A percentile compares a stretch with the other conserved stretches of the same genome.
Evolutionary conservation across 2,113 vertebrate species (phyloP).

Genomic region (Ictalurus punctatus): DNA sequence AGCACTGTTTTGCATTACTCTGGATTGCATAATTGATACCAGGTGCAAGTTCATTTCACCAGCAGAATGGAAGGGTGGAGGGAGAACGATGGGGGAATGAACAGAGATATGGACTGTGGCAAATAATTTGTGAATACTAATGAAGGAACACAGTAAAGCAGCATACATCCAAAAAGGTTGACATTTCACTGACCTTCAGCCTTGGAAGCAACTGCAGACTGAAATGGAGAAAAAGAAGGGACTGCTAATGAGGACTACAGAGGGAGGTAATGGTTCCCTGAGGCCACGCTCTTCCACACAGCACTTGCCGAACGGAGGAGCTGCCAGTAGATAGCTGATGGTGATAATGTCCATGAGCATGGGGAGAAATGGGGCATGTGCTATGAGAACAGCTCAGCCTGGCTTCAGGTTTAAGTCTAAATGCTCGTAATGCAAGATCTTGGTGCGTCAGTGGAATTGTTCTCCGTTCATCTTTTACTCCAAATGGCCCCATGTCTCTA

Average conservation of each 20-base stretch:
- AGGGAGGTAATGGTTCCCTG: slow-evolving; percentile 40
- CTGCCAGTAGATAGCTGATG: slow-evolving; percentile 26
- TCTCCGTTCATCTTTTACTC: background rate
- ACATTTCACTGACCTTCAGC: slow-evolving; percentile 63
- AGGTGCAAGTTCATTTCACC: slow-evolving; percentile 45
- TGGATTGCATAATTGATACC: slow-evolving; percentile 42
- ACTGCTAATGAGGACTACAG: slow-evolving; percentile 59
- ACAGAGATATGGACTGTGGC: slow-evolving; percentile 38
- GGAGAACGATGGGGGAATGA: background rate
- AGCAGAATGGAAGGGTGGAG: slow-evolving; percentile 12
- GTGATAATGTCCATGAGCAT: background rate
- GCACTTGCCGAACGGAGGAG: background rate
- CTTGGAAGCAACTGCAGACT: slow-evolving; percentile 52
- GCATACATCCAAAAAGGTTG: slow-evolving; percentile 48
- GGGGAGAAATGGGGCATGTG: slow-evolving; percentile 6
- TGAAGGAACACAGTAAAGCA: slow-evolving; percentile 42
- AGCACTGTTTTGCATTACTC: background rate
- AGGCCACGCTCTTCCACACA: slow-evolving; percentile 25
- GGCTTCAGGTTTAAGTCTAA: background rate
- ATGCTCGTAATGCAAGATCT: background rate
- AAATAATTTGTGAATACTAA: slow-evolving; percentile 52
- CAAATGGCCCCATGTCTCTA: background rate
- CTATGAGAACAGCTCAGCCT: background rate
- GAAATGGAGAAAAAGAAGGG: slow-evolving; percentile 53
- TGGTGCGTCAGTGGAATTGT: background rate